These are phyloP conservation scores for Labroides dimidiatus DNA, from an alignment of 2,797 vertebrate genomes.

Conservation along the genomic window DNA sequence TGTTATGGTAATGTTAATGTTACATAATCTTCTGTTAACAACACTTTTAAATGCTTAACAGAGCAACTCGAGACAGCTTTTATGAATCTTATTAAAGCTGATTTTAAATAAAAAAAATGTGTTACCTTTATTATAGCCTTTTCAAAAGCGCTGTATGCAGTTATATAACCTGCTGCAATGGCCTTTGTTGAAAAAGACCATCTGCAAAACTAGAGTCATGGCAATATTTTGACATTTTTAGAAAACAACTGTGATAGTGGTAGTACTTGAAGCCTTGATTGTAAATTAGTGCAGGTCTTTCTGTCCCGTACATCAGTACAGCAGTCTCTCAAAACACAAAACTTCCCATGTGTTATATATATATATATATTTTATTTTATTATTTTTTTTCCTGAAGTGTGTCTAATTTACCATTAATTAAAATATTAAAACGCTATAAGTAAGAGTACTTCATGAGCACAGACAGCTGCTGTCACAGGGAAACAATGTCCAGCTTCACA, in stretches of 20 bases:
- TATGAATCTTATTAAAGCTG: not conserved
- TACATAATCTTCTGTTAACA: conserved; percentile 29
- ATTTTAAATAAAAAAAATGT: conserved; percentile 17
- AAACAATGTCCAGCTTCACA: not conserved
- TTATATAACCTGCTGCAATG: not conserved
- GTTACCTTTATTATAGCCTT: not conserved
- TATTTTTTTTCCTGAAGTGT: too few species aligned
- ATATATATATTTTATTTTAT: too few species aligned
- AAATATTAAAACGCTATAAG: not conserved
- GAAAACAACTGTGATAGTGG: not conserved
- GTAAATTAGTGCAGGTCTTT: not conserved
- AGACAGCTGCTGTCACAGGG: not conserved
- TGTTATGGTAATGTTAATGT: conserved; percentile 38
- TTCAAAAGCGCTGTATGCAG: not conserved
- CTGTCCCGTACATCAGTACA: not conserved
- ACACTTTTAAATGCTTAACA: conserved; percentile 24
- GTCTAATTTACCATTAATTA: not conserved
- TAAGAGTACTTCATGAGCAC: not conserved
- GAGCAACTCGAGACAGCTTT: conserved; percentile 9
- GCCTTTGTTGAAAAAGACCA: too few species aligned
- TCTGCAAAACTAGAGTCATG: not conserved
- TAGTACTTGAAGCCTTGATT: not conserved
- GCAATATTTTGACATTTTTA: not conserved
- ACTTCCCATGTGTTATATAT: too few species aligned
- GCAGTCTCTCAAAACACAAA: too few species aligned